Conservation (phyloP, 2,888 invertebrate species). For the Neoitamus cyanurus region DNA sequence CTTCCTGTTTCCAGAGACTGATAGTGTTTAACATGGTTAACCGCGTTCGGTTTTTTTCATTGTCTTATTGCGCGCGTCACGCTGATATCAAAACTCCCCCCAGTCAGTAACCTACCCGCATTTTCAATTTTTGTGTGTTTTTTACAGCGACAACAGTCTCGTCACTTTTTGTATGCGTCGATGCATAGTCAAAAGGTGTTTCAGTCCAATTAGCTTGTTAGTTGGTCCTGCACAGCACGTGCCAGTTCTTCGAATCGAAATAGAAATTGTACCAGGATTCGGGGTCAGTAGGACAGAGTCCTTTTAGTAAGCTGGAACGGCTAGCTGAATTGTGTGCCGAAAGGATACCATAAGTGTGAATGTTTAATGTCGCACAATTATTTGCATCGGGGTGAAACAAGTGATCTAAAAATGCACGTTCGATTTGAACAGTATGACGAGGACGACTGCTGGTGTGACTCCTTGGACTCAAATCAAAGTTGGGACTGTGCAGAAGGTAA, state of each 20-base stretch:
- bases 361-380: neutral
- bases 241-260: neutral
- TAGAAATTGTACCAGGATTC: neutral
- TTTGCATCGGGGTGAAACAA: neutral
- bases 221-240: neutral
- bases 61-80: neutral
- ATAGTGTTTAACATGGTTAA: neutral
- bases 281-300: slow-evolving; percentile 5
- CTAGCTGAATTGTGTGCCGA: neutral
- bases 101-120: slow-evolving; percentile 27
- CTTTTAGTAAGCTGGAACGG: neutral
- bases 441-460: neutral
- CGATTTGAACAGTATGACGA: neutral
- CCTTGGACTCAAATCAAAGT: slow-evolving; percentile 11
- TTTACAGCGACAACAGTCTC: neutral
- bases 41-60: neutral
- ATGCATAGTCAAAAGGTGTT: slow-evolving; percentile 33
- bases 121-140: neutral
- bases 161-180: neutral
- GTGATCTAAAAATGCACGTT: neutral
- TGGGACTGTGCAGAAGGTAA: neutral
- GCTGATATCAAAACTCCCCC: neutral
- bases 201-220: neutral
- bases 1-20: neutral
- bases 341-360: too few species aligned